A percentile compares a stretch with the other conserved stretches of the same genome.
Evolutionary conservation across 2,888 invertebrate species (phyloP).

Genomic region (Acanthosepion esculentum): DNA sequence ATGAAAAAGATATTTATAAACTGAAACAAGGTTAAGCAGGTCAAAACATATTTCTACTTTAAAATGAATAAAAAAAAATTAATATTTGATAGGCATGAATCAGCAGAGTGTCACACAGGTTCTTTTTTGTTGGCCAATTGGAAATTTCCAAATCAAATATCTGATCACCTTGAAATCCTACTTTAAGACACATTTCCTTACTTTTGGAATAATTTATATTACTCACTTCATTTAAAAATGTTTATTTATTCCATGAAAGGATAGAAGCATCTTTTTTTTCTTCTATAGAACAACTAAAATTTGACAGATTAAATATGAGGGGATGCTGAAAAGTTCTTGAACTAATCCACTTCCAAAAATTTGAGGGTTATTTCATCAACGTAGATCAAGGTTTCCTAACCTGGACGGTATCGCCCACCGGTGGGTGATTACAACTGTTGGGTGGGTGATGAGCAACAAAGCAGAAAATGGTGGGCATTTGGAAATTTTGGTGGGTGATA

Average conservation of each 20-base stretch:
- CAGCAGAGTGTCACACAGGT: neutral
- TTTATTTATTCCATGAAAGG: neutral
- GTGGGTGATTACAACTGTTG: too few species aligned
- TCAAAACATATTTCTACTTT: neutral
- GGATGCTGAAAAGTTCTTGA: too few species aligned
- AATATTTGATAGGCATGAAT: neutral
- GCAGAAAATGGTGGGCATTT: too few species aligned
- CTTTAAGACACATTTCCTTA: neutral
- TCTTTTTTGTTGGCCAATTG: neutral
- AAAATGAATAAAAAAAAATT: neutral
- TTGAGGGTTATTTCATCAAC: too few species aligned
- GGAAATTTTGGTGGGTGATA: too few species aligned
- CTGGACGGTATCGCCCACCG: too few species aligned
- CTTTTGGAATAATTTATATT: neutral
- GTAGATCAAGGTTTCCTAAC: too few species aligned
- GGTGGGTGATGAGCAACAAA: too few species aligned
- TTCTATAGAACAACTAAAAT: too few species aligned
- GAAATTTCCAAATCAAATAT: constrained; percentile 13
- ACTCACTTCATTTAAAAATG: neutral
- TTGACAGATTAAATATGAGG: too few species aligned
- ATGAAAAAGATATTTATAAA: neutral
- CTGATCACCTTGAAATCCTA: neutral
- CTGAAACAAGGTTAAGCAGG: neutral
- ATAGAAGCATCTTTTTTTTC: too few species aligned
- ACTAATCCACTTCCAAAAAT: too few species aligned